phyloP scores from a whole-genome alignment of 2,888 invertebrate species.

The Beris morrisii region DNA sequence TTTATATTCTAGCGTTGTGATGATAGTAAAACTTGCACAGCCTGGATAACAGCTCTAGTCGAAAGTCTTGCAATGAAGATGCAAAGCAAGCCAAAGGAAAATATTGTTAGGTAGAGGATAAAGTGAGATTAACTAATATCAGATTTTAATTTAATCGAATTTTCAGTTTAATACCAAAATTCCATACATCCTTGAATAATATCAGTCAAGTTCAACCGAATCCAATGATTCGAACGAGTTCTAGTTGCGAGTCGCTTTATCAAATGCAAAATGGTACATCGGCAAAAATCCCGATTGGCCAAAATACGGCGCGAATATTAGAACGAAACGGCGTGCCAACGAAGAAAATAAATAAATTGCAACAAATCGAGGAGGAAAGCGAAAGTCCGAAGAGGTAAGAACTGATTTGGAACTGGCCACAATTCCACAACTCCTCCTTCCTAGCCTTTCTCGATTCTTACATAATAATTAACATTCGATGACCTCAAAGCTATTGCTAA shows the following conservation, averaged over 20 bases:
- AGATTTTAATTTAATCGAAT: neutral
- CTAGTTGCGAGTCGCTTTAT: constrained; percentile 45
- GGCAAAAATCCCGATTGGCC: constrained; percentile 46
- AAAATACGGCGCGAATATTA: constrained; percentile 46
- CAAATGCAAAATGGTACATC: constrained; percentile 31
- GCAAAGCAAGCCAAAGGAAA: constrained; percentile 30
- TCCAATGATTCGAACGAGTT: constrained; percentile 39
- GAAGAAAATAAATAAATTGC: constrained; percentile 36
- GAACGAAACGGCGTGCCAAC: constrained; percentile 45
- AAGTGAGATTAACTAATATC: no score
- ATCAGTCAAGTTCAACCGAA: constrained; percentile 31
- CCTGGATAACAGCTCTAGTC: constrained; percentile 48
- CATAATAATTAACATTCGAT: no score
- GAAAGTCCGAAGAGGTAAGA: constrained; percentile 29
- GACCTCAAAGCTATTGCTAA: no score
- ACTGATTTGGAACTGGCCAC: neutral
- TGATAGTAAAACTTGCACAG: constrained; percentile 47
- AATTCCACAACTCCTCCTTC: no score
- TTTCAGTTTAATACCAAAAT: constrained; percentile 34
- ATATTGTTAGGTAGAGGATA: constrained; percentile 26
- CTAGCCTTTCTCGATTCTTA: no score
- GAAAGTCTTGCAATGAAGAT: constrained; percentile 43
- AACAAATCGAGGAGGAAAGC: constrained; percentile 19
- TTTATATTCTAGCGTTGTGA: constrained; percentile 46
- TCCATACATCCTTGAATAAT: constrained; percentile 39